Evolutionary conservation across 2,888 invertebrate genomes (phyloP), one percentile per base, ranked within the genome.

Genomic region (Gastracanthus pulcherrimus): DNA sequence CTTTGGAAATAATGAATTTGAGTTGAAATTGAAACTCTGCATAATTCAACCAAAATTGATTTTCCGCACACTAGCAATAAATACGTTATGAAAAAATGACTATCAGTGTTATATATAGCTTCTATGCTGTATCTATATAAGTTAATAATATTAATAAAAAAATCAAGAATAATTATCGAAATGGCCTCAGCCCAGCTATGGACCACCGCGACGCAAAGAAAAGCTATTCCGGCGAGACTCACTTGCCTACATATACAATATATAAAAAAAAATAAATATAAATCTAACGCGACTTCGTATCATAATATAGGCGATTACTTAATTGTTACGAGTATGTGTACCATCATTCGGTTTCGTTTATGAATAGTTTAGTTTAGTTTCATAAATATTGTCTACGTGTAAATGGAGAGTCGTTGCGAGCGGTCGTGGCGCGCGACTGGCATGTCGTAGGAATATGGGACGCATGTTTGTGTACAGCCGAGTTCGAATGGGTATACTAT

Each of bases 381-480:
- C 88, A 89, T 91, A 91, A 91, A 91, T 91, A 91, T 91, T 91
- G 91, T 91, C 91, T 91, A 91, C 89, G 86, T 76, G 79, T 81
- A 76, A 89, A 90, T 90, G 90, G 89, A 90, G 89, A 90, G 87
- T 76, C 60, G 45, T 23, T 45, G 41, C 72, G 89, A 88, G 89
- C 87, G 87, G 88, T 87, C 90, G 90, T 90, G 87, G 81, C 88
- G 88, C 89, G 89, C 87, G 88, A 69, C 89, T 89, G 86, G 86
- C 86, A 87, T 89, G 88, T 88, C 90, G 86, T 89, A 90, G 90
- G 89, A 91, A 90, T 90, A 90, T 85, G 90, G 89, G 90, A 90
- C 89, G 86, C 82, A 83, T 84, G 66, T 82, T 83, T 83, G 85
- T 87, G 84, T 82, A 19, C 70, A 31, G 23, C 66, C 58, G 58